Conservation (phyloP, 2,113 vertebrate species). For the Telmatochromis sp. region DNA sequence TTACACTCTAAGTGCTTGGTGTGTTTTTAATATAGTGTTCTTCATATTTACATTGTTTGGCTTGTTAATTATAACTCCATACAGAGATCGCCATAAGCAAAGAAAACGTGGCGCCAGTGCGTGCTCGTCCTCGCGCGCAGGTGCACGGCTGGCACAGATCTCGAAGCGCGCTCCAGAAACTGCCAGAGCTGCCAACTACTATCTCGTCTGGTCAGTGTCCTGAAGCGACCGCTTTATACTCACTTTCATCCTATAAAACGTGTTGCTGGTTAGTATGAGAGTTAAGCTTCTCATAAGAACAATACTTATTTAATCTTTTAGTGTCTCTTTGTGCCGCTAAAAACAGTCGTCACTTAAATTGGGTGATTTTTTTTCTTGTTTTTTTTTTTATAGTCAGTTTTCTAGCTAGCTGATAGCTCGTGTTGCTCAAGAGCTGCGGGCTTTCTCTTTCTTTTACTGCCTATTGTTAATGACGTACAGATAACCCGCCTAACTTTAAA, state of each 20-base stretch:
- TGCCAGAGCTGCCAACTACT: not conserved
- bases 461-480: not conserved
- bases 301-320: no score
- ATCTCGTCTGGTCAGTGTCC: accelerated
- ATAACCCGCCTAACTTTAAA: not conserved
- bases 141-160: not conserved
- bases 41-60: not conserved
- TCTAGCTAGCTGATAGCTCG: not conserved
- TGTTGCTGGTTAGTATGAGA: not conserved
- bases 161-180: not conserved
- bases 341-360: not conserved
- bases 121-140: not conserved
- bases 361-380: not conserved
- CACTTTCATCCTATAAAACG: not conserved
- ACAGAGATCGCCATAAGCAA: no score
- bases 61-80: not conserved
- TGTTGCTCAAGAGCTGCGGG: not conserved
- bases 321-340: not conserved
- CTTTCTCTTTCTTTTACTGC: not conserved
- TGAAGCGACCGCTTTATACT: not conserved
- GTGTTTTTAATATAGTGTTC: not conserved
- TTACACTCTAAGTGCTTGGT: not conserved
- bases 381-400: not conserved
- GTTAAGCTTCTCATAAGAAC: not conserved
- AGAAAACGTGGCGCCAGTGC: not conserved